Percentiles rank a stretch among this genome's conserved stretches.
Conservation (phyloP, 2,797 vertebrate genomes). For the Aplochiton taeniatus region DNA sequence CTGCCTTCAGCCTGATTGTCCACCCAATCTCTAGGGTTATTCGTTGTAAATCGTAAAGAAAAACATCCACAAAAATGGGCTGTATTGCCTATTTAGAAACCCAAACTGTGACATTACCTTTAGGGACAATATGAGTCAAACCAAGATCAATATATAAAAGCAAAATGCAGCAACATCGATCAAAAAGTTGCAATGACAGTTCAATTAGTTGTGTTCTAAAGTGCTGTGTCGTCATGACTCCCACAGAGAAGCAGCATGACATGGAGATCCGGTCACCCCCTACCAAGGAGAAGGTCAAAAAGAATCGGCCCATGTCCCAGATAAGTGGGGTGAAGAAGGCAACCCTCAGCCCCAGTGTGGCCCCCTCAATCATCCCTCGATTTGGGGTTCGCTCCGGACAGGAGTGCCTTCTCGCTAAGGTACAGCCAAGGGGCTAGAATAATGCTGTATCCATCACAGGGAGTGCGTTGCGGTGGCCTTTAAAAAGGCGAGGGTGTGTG, state of each 20-base stretch:
- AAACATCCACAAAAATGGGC: no score
- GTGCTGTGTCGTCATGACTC: neutral
- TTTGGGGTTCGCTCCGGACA: slow-evolving; percentile 85
- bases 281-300: slow-evolving; percentile 81
- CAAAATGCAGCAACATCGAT: no score
- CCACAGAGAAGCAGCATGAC: slow-evolving; percentile 88
- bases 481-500: neutral
- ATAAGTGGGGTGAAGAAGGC: slow-evolving; percentile 86
- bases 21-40: no score
- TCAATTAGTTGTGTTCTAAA: neutral
- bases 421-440: slow-evolving; percentile 42
- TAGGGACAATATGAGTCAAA: no score
- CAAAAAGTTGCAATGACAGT: no score
- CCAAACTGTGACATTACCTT: no score
- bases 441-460: neutral
- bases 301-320: slow-evolving; percentile 84
- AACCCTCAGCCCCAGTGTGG: slow-evolving; percentile 72
- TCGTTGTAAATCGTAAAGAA: no score
- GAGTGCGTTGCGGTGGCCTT: neutral
- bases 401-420: slow-evolving; percentile 86
- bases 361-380: slow-evolving; percentile 78
- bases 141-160: no score
- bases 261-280: slow-evolving; percentile 82
- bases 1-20: no score
- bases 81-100: no score